Percentiles rank a stretch among this genome's conserved stretches.
Conservation (phyloP, 1,140 invertebrate species). For the Drosophila dunni region DNA sequence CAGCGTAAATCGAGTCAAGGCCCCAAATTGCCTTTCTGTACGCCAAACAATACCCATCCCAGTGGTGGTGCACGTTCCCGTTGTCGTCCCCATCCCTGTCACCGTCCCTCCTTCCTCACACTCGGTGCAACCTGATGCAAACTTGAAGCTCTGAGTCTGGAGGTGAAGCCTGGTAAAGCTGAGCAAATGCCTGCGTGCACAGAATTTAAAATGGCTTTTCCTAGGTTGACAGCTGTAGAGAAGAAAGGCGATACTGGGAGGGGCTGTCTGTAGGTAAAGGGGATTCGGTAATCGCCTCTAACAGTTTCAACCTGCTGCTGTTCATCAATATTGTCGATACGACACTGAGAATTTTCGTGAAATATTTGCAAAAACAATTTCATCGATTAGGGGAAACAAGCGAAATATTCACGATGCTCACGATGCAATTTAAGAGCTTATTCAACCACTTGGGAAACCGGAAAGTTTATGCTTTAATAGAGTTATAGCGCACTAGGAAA, state of each 20-base stretch:
- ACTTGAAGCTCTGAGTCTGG: neutral
- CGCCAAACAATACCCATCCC: constrained; percentile 27
- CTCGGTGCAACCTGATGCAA: constrained; percentile 42
- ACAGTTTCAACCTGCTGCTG: constrained; percentile 55
- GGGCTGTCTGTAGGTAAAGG: neutral
- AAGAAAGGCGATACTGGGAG: neutral
- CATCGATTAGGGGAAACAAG: neutral
- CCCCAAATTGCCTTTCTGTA: constrained; percentile 58
- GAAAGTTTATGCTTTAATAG: too few relatives aligned
- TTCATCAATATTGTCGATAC: constrained; percentile 53
- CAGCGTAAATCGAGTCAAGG: constrained; percentile 52
- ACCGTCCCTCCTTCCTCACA: neutral
- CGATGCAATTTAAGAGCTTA: neutral
- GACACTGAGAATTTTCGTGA: constrained; percentile 21
- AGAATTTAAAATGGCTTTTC: constrained; percentile 61
- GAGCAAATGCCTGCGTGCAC: constrained; percentile 51
- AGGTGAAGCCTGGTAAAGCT: neutral
- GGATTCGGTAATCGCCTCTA: constrained; percentile 11
- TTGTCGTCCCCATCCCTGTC: neutral
- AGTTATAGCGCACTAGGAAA: too few relatives aligned
- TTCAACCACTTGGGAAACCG: neutral
- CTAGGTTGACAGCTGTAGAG: constrained; percentile 24
- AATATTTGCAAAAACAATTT: constrained; percentile 42
- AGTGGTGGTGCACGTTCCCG: too few relatives aligned
- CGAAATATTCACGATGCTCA: neutral